A percentile compares a stretch with the other conserved stretches of the same genome.
Evolutionary conservation across 2,888 invertebrate species (phyloP).

Genomic region (Sphaeridia pumilis): DNA sequence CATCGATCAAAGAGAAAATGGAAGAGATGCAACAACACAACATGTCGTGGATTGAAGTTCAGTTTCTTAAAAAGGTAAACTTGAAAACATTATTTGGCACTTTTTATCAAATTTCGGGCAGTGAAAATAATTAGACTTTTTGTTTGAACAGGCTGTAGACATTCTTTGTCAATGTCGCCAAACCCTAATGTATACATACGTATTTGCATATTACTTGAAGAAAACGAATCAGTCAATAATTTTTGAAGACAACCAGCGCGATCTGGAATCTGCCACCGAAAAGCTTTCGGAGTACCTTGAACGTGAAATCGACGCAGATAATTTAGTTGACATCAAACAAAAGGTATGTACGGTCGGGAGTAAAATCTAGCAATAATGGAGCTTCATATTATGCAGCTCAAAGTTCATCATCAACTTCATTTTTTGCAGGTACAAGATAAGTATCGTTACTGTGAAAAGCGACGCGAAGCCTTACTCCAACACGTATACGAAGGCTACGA

Average conservation of each 20-base stretch:
- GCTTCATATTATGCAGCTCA: background rate
- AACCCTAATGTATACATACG: conserved; percentile 98
- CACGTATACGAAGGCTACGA: conserved; percentile 99
- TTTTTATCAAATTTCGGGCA: background rate
- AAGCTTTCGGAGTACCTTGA: conserved; percentile 94
- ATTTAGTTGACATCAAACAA: conserved; percentile 93
- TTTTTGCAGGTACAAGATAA: conserved; percentile 35
- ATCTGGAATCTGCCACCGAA: conserved; percentile 95
- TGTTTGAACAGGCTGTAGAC: conserved; percentile 59
- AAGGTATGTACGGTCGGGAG: conserved; percentile 55
- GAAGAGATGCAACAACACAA: conserved; percentile 99
- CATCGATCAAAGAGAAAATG: conserved; percentile 94
- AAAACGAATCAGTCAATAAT: conserved; percentile 98
- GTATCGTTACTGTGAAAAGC: conserved; percentile 89
- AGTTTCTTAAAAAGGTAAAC: conserved; percentile 74
- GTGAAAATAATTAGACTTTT: background rate
- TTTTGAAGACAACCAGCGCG: conserved; percentile 97
- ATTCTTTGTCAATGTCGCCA: conserved; percentile 93
- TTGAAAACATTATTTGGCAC: background rate
- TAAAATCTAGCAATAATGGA: background rate
- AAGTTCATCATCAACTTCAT: background rate
- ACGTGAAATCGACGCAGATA: conserved; percentile 93
- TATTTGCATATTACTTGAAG: conserved; percentile 95
- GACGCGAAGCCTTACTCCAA: conserved; percentile 86
- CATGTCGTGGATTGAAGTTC: conserved; percentile 99